Base-by-base conservation (phyloP, 1,140 invertebrate species). In the Tetramorium alpestre region DNA sequence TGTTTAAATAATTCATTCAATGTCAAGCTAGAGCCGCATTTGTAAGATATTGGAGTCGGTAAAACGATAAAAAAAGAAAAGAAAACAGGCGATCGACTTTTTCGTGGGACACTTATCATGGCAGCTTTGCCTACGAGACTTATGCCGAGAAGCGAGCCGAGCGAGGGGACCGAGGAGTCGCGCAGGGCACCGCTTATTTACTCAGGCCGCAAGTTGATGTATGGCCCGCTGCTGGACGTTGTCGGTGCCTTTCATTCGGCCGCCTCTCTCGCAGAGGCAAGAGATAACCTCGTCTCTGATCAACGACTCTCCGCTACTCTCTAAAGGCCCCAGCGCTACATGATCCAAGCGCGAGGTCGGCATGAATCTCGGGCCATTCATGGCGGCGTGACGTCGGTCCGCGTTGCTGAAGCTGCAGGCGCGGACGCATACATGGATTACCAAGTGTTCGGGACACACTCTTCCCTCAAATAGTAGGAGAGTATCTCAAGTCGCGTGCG, bases 181-280 rank as follows among this genome's bases (percentile, higher is more conserved):
- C 89, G 88, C 84, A 82, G 89, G 89, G 91, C 89, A 92, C 86
- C 89, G 92, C 86, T 94, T 94, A 94, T 94, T 94, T 94, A 94
- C 93, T 93, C 90, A 91, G 93, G 92, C 89, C 91, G 87, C 89
- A 73, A 86, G 91, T 91, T 94, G 93, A 94, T 93, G 91, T 92
- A 94, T 92, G 90, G 89, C 78, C 89, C 87, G 91, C 91, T 92
- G 92, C 91, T 93, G 93, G 92, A 93, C 91, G 89, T 89, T 91
- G 93, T 93, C 93, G 93, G 93, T 92, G 87, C 92, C 93, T 94
- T 94, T 94, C 90, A 94, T 93, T 93, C 88, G 89, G n/a, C 87
- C 89, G 87, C 80, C 89, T 90, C 89, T 90, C 81, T 89, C n/a
- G 78, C 89, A 89, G 92, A 92, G 91, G 90, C 90, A 89, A 92